Base-by-base conservation (phyloP, 2,888 invertebrate species). In the Trachelus stipa region DNA sequence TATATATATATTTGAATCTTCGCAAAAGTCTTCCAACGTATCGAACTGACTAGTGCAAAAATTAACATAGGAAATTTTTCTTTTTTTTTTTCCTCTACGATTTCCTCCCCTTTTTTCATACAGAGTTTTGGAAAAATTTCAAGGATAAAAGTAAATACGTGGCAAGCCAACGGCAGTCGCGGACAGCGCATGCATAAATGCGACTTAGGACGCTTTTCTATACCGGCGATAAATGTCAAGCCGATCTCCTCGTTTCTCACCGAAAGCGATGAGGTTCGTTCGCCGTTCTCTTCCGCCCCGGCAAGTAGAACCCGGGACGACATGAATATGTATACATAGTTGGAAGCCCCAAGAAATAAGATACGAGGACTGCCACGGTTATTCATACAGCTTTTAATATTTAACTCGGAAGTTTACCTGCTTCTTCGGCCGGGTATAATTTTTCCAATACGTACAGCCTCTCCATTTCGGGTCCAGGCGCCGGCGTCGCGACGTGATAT, bases 301-400 rank as follows among this genome's bases (percentile, higher is more conserved):
- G 56, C 71, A 12, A 34, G 71, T 15, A 12, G 71, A 71, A 11
- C 31, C 31, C 30, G 11, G 12, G 34, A 68, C 73, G 76, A 79
- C 86, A 86, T 87, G 87, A 88, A 87, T 87, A 87, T 88, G 87
- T 87, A 88, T 87, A 71, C 12, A 71, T 12, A 33, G 34, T 56
- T 77, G 77, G 81, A 76, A 82, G 80, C 84, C 81, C 83, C 82
- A 81, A 83, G 84, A 81, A 81, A 84, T 84, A 84, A 88, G 87
- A 87, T 85, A 87, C 85, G 85, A 87, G 85, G 85, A 83, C 86
- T 80, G 80, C 80, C 85, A 85, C 84, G 85, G 84, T 89, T 88
- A 89, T 89, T 89, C 89, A 87, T 88, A 86, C 86, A 83, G 83
- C 87, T 88, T 88, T 89, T 88, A 88, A 89, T 89, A 89, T 89